A percentile compares a stretch with the other conserved stretches of the same genome.
phyloP scores from a whole-genome alignment of 2,888 invertebrate species.

The Omphaloscelis lunosa region DNA sequence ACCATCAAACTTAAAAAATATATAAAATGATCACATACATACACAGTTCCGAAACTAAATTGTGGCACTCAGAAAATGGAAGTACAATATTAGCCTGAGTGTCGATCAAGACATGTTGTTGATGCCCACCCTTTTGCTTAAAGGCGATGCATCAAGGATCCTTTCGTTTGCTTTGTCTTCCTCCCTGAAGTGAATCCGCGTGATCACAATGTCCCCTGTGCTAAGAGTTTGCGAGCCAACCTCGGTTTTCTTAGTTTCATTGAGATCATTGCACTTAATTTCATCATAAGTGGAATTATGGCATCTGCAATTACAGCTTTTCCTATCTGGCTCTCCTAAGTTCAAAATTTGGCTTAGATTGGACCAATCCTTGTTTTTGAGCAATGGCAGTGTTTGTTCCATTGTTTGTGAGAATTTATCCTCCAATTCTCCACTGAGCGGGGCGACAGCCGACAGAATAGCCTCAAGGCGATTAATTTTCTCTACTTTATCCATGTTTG shows the following conservation, averaged over 20 bases:
- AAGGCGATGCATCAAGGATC: slow-evolving; percentile 86
- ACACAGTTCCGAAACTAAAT: slow-evolving; percentile 82
- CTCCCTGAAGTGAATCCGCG: slow-evolving; percentile 93
- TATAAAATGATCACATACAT: slow-evolving; percentile 84
- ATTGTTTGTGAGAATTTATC: slow-evolving; percentile 89
- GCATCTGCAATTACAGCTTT: slow-evolving; percentile 91
- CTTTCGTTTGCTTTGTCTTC: slow-evolving; percentile 88
- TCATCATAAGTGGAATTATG: slow-evolving; percentile 87
- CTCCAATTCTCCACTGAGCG: slow-evolving; percentile 91
- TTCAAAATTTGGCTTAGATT: slow-evolving; percentile 88
- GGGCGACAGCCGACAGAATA: slow-evolving; percentile 95
- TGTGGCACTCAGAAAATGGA: slow-evolving; percentile 87
- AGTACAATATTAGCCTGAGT: slow-evolving; percentile 76
- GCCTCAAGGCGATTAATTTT: slow-evolving; percentile 97
- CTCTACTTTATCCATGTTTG: slow-evolving; percentile 95
- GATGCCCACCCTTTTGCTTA: slow-evolving; percentile 84
- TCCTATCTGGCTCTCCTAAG: slow-evolving; percentile 84
- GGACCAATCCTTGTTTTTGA: slow-evolving; percentile 90
- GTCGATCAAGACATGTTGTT: slow-evolving; percentile 87
- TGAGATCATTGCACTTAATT: slow-evolving; percentile 86
- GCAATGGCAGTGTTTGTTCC: slow-evolving; percentile 89
- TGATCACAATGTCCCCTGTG: slow-evolving; percentile 98
- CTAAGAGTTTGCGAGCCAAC: slow-evolving; percentile 96
- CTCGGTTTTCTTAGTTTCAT: slow-evolving; percentile 87
- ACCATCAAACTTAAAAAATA: slow-evolving; percentile 71